phyloP scores from a whole-genome alignment of 2,113 vertebrate genomes.

The Odocoileus hemionus region DNA sequence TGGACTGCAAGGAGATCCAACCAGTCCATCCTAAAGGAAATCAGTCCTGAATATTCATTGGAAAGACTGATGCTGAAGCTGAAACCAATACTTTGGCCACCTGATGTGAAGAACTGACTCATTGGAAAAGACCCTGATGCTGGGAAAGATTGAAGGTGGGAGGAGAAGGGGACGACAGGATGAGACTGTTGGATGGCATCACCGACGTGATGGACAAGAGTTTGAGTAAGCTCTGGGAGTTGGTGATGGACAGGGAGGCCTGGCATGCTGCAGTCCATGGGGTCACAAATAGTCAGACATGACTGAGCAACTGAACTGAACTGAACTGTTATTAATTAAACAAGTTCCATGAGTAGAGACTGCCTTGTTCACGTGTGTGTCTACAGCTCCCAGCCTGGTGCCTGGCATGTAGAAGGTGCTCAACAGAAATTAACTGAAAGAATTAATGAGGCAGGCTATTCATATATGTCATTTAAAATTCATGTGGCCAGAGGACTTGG shows the following conservation, averaged over 20 bases:
- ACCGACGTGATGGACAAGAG: accelerated
- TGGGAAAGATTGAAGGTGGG: not conserved
- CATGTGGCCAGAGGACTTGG: not conserved
- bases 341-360: not conserved
- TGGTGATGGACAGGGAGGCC: not conserved
- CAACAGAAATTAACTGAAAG: not conserved
- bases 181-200: not conserved
- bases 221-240: not conserved
- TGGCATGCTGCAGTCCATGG: not conserved
- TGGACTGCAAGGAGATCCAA: not conserved
- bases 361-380: not conserved
- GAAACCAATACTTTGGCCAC: not conserved
- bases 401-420: not conserved
- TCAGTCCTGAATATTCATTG: not conserved
- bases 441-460: not conserved
- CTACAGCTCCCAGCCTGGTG: not conserved
- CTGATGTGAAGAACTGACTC: not conserved
- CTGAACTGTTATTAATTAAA: not conserved
- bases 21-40: not conserved
- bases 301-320: not conserved
- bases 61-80: not conserved
- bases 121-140: not conserved
- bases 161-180: not conserved
- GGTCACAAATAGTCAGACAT: not conserved
- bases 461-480: not conserved